Percentiles rank a stretch among this genome's conserved stretches.
Conservation (phyloP, 2,888 invertebrate genomes). For the Proisotoma minuta region DNA sequence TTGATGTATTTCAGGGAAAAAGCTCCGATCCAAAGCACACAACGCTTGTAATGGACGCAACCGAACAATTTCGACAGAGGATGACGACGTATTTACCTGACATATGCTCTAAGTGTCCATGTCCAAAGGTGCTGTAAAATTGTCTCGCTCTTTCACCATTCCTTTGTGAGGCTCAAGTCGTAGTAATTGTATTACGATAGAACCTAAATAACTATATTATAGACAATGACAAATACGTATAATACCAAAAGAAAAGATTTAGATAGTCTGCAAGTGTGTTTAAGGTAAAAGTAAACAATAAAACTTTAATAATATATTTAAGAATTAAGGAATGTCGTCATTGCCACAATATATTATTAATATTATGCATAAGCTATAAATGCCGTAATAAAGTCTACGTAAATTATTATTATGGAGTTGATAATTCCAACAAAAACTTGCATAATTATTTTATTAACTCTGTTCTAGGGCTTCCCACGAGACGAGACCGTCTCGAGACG, state of each 20-base stretch:
- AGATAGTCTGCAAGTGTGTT: not conserved
- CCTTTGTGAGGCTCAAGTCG: not conserved
- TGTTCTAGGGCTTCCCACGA: no score
- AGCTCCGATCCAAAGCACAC: slow-evolving; percentile 14
- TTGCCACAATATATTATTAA: not conserved
- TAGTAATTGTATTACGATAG: not conserved
- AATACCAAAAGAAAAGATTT: not conserved
- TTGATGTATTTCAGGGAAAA: no score
- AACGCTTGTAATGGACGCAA: slow-evolving; percentile 20
- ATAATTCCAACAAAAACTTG: no score
- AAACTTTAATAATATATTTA: no score
- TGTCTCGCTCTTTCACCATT: no score
- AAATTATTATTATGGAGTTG: no score
- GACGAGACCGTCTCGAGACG: no score
- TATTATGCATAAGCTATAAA: not conserved
- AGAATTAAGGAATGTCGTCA: no score
- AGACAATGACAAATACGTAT: not conserved
- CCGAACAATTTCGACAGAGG: slow-evolving; percentile 23
- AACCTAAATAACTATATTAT: no score
- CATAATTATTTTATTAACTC: no score
- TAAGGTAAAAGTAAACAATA: not conserved
- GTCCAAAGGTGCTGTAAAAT: not conserved
- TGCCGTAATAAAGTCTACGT: no score
- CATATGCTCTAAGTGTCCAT: slow-evolving; percentile 8
- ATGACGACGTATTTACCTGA: slow-evolving; percentile 36